Percentiles rank a stretch among this genome's conserved stretches.
Evolutionary conservation across 2,113 vertebrate species (phyloP).

Genomic region (Tupaia tana): DNA sequence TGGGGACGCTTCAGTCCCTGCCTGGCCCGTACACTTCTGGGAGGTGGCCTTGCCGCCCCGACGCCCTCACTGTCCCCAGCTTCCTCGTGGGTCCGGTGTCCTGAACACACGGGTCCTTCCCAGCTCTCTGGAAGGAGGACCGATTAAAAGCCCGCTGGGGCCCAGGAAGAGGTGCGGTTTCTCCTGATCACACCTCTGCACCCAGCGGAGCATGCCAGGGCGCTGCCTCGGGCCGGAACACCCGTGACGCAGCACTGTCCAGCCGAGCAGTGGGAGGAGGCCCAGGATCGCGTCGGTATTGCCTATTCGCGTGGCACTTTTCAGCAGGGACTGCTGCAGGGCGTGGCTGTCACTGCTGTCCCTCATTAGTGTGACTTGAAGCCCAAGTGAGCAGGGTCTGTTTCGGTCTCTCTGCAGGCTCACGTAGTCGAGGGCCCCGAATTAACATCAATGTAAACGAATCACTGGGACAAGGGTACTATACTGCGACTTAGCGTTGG

Average conservation of each 20-base stretch:
- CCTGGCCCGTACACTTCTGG: not conserved
- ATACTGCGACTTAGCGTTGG: not conserved
- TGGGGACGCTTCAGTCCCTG: too few relatives aligned
- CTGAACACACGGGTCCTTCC: not conserved
- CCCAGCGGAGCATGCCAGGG: not conserved
- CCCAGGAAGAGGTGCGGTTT: too few relatives aligned
- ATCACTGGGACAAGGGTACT: not conserved
- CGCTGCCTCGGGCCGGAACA: too few relatives aligned
- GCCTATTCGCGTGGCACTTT: not conserved
- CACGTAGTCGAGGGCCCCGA: not conserved
- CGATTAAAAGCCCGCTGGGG: not conserved
- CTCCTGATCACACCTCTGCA: not conserved
- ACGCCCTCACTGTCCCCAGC: not conserved
- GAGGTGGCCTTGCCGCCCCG: not conserved
- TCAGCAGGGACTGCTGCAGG: not conserved
- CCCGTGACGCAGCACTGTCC: too few relatives aligned
- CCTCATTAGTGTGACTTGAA: conserved; percentile 7
- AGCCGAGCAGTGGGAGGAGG: too few relatives aligned
- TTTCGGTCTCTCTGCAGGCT: conserved; percentile 8
- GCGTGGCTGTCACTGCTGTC: not conserved
- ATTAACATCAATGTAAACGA: conserved; percentile 9
- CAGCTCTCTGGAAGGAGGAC: not conserved
- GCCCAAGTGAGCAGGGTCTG: not conserved
- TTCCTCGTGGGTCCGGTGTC: not conserved
- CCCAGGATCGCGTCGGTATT: too few relatives aligned